Percentiles rank a stretch among this genome's conserved stretches.
Conservation (phyloP, 2,888 invertebrate genomes). For the Diaperis boleti region DNA sequence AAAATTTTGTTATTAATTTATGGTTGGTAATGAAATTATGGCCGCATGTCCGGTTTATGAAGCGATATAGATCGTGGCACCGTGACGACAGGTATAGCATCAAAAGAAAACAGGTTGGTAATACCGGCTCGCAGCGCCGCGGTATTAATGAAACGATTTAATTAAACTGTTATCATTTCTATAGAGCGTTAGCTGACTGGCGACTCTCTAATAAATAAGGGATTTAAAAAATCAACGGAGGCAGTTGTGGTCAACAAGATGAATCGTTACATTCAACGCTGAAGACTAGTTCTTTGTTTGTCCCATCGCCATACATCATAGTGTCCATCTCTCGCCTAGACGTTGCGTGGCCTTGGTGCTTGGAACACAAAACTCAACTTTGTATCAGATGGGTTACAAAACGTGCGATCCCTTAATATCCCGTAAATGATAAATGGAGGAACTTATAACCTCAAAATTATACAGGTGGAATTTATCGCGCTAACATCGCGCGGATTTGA, state of each 20-base stretch:
- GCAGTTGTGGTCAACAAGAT: slow-evolving; percentile 56
- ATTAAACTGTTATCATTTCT: slow-evolving; percentile 38
- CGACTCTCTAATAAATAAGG: slow-evolving; percentile 44
- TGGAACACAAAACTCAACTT: slow-evolving; percentile 44
- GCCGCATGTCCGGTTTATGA: slow-evolving; percentile 34
- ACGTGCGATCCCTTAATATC: slow-evolving; percentile 41
- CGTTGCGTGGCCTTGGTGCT: slow-evolving; percentile 50
- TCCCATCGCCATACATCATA: slow-evolving; percentile 56
- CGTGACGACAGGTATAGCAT: slow-evolving; percentile 28
- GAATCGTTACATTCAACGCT: slow-evolving; percentile 57
- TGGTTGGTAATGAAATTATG: slow-evolving; percentile 36
- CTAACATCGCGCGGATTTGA: slow-evolving; percentile 36
- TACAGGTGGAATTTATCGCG: slow-evolving; percentile 47
- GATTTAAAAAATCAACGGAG: slow-evolving; percentile 42
- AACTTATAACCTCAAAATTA: slow-evolving; percentile 48
- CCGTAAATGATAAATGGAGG: slow-evolving; percentile 49
- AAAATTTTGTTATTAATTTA: slow-evolving; percentile 41
- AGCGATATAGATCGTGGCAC: slow-evolving; percentile 33
- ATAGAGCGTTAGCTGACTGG: slow-evolving; percentile 24
- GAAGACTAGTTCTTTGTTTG: slow-evolving; percentile 58
- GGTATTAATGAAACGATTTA: slow-evolving; percentile 40
- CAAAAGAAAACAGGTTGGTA: slow-evolving; percentile 34
- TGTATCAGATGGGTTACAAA: slow-evolving; percentile 44
- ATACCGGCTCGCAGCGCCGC: slow-evolving; percentile 18
- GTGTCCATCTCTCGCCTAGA: slow-evolving; percentile 55